These are phyloP conservation scores for Diglossa brunneiventris DNA, from an alignment of 2,113 vertebrate genomes.

Conservation along the genomic window DNA sequence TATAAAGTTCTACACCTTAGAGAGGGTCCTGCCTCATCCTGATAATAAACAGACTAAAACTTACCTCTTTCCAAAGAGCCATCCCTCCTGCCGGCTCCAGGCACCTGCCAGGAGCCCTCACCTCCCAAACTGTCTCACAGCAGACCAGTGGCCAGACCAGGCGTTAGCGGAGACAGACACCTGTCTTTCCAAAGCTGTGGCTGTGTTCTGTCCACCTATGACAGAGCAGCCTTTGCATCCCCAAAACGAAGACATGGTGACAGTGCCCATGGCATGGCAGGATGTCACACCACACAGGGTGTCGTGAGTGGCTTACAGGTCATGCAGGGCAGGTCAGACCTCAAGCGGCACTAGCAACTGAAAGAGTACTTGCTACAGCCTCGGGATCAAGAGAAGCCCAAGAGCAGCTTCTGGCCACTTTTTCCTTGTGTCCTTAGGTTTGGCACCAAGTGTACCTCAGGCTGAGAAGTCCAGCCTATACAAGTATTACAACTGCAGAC, in stretches of 20 bases:
- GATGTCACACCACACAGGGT: accelerated
- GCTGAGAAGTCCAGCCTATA: not conserved
- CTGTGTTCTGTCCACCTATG: not conserved
- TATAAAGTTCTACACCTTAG: not conserved
- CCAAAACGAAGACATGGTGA: not conserved
- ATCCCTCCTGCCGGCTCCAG: not conserved
- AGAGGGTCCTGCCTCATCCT: not conserved
- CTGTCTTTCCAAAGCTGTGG: not conserved
- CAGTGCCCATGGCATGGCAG: accelerated
- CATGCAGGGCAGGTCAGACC: not conserved
- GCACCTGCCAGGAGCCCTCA: not conserved
- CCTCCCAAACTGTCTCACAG: not conserved
- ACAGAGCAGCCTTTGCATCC: not conserved
- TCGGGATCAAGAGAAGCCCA: not conserved
- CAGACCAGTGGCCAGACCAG: not conserved
- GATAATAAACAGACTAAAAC: not conserved
- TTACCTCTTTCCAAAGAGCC: not conserved
- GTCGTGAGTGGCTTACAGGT: not conserved
- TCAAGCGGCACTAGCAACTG: accelerated
- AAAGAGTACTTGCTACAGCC: not conserved
- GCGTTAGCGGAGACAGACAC: accelerated
- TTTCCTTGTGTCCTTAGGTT: not conserved
- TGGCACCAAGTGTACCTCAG: not conserved
- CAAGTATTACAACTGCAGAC: not conserved
- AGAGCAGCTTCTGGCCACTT: not conserved